These are phyloP conservation scores for Epicauta chinensis DNA, from an alignment of 1,140 invertebrate species.

Conservation along the genomic window DNA sequence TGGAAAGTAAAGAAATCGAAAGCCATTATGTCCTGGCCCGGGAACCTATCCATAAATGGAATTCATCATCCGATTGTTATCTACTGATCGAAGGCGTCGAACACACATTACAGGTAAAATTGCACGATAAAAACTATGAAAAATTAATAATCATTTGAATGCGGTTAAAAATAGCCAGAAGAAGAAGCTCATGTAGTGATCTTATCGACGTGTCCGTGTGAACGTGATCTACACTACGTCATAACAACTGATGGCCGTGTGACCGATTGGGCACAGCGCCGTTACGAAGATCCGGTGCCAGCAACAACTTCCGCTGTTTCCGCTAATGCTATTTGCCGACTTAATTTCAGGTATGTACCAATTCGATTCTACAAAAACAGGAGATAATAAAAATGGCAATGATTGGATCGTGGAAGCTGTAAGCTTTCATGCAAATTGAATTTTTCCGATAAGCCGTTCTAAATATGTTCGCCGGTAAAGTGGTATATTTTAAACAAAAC, in stretches of 20 bases:
- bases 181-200: constrained; percentile 52
- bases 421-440: too few species aligned
- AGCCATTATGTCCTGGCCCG: constrained; percentile 60
- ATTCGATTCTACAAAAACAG: neutral
- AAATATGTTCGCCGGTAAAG: too few species aligned
- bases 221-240: constrained; percentile 51
- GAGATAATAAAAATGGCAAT: neutral
- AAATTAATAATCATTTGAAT: constrained; percentile 11
- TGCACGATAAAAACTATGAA: neutral
- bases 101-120: constrained; percentile 49
- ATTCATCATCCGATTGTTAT: constrained; percentile 58
- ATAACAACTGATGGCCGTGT: constrained; percentile 55
- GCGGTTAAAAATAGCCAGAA: constrained; percentile 45
- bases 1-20: constrained; percentile 60
- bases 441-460: too few species aligned
- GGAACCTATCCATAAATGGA: constrained; percentile 57
- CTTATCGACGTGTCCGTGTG: constrained; percentile 57
- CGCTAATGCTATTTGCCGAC: constrained; percentile 49
- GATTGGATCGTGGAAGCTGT: neutral
- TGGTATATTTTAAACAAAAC: too few species aligned
- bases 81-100: constrained; percentile 56
- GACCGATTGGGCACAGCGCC: constrained; percentile 49
- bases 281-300: constrained; percentile 41
- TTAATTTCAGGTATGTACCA: constrained; percentile 54
- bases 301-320: constrained; percentile 30